These are phyloP conservation scores for Caretta caretta DNA, from an alignment of 2,113 vertebrate species.

Conservation along the genomic window DNA sequence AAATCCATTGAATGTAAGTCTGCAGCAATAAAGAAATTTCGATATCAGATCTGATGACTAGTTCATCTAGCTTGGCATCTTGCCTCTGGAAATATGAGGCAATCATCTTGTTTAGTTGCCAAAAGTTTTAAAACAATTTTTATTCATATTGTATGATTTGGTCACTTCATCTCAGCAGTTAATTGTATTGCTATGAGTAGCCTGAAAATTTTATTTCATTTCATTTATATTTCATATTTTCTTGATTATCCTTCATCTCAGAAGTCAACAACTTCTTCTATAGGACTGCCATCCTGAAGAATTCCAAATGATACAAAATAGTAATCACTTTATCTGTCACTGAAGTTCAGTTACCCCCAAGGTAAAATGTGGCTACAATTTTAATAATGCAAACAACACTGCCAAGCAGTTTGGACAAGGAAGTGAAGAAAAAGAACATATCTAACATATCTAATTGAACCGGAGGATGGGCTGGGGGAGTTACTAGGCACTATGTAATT, in stretches of 20 bases:
- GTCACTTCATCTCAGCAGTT: not conserved
- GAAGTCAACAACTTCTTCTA: not conserved
- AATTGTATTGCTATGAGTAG: not conserved
- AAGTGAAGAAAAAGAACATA: not conserved
- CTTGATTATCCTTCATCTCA: not conserved
- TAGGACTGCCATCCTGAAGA: not conserved
- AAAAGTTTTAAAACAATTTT: not conserved
- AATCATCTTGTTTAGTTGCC: not conserved
- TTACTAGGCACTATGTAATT: not conserved
- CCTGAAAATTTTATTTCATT: not conserved
- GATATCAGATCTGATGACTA: slow-evolving; percentile 36
- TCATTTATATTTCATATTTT: not conserved
- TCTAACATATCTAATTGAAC: no score
- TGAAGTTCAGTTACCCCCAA: not conserved
- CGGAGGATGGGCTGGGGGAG: no score
- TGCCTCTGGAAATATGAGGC: slow-evolving; percentile 46
- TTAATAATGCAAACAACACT: not conserved
- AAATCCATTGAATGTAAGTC: not conserved
- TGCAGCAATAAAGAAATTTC: slow-evolving; percentile 28
- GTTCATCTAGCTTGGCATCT: slow-evolving; percentile 48
- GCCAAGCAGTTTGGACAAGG: not conserved
- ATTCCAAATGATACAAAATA: not conserved
- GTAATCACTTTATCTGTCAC: not conserved
- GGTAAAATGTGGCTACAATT: not conserved
- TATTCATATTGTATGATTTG: not conserved